Evolutionary conservation across 2,888 invertebrate species (phyloP).

Genomic region (Druceiella hillmani): DNA sequence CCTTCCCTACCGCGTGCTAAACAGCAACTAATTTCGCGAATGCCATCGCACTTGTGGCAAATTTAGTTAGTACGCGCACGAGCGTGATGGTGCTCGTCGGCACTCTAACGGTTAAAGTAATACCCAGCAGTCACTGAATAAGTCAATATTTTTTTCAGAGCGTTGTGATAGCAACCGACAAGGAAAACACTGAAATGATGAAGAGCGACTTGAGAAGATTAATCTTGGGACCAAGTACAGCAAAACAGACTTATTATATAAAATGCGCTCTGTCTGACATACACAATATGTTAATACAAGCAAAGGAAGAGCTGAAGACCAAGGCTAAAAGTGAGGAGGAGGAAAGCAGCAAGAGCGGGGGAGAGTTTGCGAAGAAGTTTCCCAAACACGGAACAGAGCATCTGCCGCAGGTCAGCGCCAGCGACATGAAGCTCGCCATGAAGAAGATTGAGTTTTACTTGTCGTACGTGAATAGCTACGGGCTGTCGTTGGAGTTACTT

Average conservation of each 20-base stretch:
- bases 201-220: conserved; percentile 57
- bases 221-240: conserved; percentile 53
- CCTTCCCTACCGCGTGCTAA: no score
- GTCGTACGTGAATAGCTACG: conserved; percentile 53
- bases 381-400: conserved; percentile 47
- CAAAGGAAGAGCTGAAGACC: conserved; percentile 33
- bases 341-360: conserved; percentile 26
- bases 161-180: conserved; percentile 50
- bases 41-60: no score
- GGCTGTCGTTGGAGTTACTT: no score
- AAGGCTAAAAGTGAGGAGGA: conserved; percentile 22
- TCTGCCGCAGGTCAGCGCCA: conserved; percentile 45
- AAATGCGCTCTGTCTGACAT: conserved; percentile 65
- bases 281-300: conserved; percentile 45
- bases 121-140: no score
- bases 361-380: conserved; percentile 52
- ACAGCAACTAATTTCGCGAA: no score
- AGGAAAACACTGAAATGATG: conserved; percentile 52
- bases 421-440: conserved; percentile 48
- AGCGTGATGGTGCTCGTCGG: no score
- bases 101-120: no score
- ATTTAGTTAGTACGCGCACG: no score
- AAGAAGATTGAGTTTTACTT: conserved; percentile 71
- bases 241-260: conserved; percentile 52
- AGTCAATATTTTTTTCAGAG: conserved; percentile 51